Conservation (phyloP, 2,888 invertebrate species). For the Schizaphis graminum region DNA sequence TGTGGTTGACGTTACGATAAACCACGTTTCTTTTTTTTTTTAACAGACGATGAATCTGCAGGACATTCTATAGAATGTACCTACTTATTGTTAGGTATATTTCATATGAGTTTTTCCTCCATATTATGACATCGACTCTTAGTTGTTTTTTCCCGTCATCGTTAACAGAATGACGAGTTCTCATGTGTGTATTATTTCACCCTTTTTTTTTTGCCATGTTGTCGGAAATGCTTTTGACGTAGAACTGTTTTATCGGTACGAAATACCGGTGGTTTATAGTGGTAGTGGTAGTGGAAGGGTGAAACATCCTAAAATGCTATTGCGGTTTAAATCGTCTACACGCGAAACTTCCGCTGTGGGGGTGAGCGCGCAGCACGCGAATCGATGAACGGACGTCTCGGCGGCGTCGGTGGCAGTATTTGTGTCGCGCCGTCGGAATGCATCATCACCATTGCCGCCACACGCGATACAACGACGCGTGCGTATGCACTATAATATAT, state of each 20-base stretch:
- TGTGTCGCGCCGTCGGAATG: neutral
- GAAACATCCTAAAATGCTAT: conserved; percentile 14
- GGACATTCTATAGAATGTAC: neutral
- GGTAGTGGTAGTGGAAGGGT: neutral
- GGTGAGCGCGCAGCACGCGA: neutral
- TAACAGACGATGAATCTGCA: neutral
- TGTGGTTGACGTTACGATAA: neutral
- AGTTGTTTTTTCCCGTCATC: neutral
- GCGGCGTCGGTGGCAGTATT: neutral
- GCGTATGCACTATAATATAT: neutral
- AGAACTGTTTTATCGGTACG: conserved; percentile 28
- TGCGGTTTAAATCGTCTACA: conserved; percentile 30
- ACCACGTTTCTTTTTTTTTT: neutral
- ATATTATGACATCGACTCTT: neutral
- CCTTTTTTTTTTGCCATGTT: neutral
- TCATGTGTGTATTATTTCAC: neutral
- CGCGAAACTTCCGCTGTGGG: neutral
- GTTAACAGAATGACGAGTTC: neutral
- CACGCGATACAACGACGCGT: neutral
- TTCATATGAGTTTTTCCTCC: neutral
- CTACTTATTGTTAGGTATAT: neutral
- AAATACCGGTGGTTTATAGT: neutral
- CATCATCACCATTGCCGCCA: neutral
- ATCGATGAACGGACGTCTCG: conserved; percentile 42
- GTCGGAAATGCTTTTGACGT: conserved; percentile 21